Base-by-base conservation (phyloP, 2,113 vertebrate genomes). In the Spizaetus ornatus region DNA sequence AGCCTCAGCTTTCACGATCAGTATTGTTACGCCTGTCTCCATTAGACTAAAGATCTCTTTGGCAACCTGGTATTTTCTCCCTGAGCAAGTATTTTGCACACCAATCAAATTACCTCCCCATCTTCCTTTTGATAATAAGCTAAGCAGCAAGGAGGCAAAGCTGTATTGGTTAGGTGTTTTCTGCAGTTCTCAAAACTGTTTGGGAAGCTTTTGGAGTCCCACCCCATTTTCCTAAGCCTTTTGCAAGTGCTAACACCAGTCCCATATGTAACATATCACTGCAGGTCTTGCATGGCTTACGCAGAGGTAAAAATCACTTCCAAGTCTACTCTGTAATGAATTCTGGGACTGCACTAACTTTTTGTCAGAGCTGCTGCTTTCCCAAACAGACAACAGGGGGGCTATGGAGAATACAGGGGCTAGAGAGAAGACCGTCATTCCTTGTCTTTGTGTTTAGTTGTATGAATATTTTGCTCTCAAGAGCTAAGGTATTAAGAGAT, bases 11-110 rank as follows among this genome's bases (percentile, higher is more conserved):
- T 86, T 92, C 77, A 81, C 27, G 52, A 52, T 36, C 77, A n/a
- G 69, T 48, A 82, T 47, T 87, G 73, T 82, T 91, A 91, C 29
- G 81, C 91, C 61, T 76, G 42, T 86, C 89, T 96, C 76, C 56
- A 53, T 82, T 56, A 97, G 83, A 78, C 85, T 76, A 82, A 94
- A 93, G 43, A 96, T 90, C 82, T 93, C 92, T 95, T 73, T 88
- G 88, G 83, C 87, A 96, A 94, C 82, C 71, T 82, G 53, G 66
- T 80, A 79, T 93, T 91, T 95, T 93, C 90, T 93, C 63, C 66
- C 71, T 56, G 53, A 82, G 87, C 66, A 92, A 80, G 48, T 83
- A 86, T 83, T 95, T 78, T 90, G 82, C 76, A 84, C 59, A 1
- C 76, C 92, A 95, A 97, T 93, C 82, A 92, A 95, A 92, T 82